phyloP scores from a whole-genome alignment of 2,797 vertebrate species.

The Urophycis tenuis region DNA sequence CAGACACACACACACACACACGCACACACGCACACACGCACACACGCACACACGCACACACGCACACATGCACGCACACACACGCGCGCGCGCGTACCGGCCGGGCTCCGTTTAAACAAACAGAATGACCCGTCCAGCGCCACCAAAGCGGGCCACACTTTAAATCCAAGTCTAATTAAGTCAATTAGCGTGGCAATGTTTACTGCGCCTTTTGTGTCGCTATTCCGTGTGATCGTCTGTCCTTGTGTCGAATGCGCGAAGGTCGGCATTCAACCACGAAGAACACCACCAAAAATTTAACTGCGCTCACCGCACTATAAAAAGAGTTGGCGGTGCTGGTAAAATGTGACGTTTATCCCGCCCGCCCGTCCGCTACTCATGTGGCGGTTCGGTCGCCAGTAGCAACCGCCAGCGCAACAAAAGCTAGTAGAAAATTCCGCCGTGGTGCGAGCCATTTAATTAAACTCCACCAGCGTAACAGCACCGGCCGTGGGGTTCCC shows the following conservation, averaged over 20 bases:
- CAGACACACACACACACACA: neutral
- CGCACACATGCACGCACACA: slow-evolving; percentile 10
- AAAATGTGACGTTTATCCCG: slow-evolving; percentile 14
- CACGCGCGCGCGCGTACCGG: slow-evolving; percentile 7
- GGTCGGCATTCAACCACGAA: slow-evolving; percentile 38
- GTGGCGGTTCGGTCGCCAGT: slow-evolving; percentile 63
- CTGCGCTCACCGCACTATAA: neutral
- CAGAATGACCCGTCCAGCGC: slow-evolving; percentile 14
- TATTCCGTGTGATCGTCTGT: slow-evolving; percentile 11
- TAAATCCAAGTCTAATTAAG: neutral
- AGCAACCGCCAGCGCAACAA: slow-evolving; percentile 72
- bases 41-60: neutral
- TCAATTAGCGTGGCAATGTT: neutral
- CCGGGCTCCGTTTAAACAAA: slow-evolving; percentile 13
- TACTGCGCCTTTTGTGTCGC: neutral
- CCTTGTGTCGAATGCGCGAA: slow-evolving; percentile 40
- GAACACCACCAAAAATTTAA: neutral
- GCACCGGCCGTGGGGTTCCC: neutral
- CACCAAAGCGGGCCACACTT: slow-evolving; percentile 31
- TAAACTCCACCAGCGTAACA: neutral
- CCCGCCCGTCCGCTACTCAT: slow-evolving; percentile 46
- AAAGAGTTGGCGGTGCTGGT: slow-evolving; percentile 4
- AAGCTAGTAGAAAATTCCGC: slow-evolving; percentile 60
- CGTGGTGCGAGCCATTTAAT: neutral
- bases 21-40: slow-evolving; percentile 15